phyloP scores from a whole-genome alignment of 23 tunicate genomes.

The Trididemnum nubilum region DNA sequence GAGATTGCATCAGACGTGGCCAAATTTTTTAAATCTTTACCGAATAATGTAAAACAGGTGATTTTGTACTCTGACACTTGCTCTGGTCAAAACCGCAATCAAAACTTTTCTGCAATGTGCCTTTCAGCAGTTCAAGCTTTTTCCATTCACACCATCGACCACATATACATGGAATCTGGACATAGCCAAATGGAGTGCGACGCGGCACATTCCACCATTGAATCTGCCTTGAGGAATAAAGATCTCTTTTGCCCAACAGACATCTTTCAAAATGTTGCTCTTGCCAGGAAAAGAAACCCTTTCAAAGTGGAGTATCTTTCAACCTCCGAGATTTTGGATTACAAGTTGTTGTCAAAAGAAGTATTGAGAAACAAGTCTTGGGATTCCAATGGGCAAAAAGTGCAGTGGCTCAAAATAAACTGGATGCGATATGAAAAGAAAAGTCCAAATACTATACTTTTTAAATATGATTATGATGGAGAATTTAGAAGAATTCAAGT shows the following conservation, averaged over 20 bases:
- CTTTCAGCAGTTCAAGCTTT: background rate
- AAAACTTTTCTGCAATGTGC: background rate
- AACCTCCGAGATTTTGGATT: background rate
- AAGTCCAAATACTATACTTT: background rate
- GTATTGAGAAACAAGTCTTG: background rate
- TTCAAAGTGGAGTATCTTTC: background rate
- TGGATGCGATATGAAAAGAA: background rate
- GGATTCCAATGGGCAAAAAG: background rate
- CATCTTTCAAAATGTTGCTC: background rate
- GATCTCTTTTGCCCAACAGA: background rate
- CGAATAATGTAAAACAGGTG: background rate
- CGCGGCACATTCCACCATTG: background rate
- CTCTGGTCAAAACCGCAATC: background rate
- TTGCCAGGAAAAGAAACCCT: background rate
- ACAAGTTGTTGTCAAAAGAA: background rate
- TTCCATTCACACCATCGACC: background rate
- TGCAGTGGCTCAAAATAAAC: background rate
- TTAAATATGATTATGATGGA: background rate
- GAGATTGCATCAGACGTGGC: background rate
- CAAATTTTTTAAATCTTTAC: background rate
- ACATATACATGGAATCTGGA: background rate
- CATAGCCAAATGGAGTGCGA: background rate
- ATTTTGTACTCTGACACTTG: background rate
- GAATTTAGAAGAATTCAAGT: background rate
- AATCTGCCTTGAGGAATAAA: background rate